Evolutionary conservation across 1,140 invertebrate genomes (phyloP), one percentile per base, ranked within the genome.

Genomic region (Colletes gigas): DNA sequence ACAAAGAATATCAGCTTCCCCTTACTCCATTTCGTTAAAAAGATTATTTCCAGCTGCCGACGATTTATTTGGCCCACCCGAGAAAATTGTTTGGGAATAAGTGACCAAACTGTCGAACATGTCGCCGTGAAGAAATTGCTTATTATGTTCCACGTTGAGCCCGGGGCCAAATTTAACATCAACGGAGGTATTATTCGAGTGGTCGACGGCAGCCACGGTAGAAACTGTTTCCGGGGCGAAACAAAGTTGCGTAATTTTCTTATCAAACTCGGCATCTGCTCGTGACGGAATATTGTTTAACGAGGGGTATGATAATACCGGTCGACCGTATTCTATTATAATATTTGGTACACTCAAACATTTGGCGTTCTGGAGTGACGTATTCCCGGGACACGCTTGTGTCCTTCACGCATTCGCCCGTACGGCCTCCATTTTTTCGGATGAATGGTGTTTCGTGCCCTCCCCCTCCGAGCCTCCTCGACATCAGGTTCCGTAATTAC

Each of bases 201-300:
- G 30, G 44, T 5, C 8, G 44, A 44, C 44, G 8, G 6, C 44
- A 9, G 44, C 8, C 5, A 2, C 5, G 8, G 6, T 7, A 44
- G 8, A 44, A 44, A 68, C 41, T 30, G 78, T 62, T 79, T 84
- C 83, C 81, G 76, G 67, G 30, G 17, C 39, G 71, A 39, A 9
- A 67, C 76, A 54, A 74, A 80, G 59, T 84, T 80, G 70, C 66
- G 59, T 69, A 83, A 70, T 83, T 74, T 71, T 80, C 76, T 19
- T 73, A 74, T 65, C 21, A 47, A 44, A 7, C 66, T 76, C 57
- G 71, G 72, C 66, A 39, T 82, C 74, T 67, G 70, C 69, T 52
- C 75, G 39, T 12, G 30, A 19, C 15, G 8, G 30, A 67, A 70
- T 41, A 19, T 19, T 21, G 47, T 19, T 55, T 70, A 79, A 74